Evolutionary conservation across 2,113 vertebrate species (phyloP), one percentile per base, ranked within the genome.

Genomic region (Forbesichthys agassizii): DNA sequence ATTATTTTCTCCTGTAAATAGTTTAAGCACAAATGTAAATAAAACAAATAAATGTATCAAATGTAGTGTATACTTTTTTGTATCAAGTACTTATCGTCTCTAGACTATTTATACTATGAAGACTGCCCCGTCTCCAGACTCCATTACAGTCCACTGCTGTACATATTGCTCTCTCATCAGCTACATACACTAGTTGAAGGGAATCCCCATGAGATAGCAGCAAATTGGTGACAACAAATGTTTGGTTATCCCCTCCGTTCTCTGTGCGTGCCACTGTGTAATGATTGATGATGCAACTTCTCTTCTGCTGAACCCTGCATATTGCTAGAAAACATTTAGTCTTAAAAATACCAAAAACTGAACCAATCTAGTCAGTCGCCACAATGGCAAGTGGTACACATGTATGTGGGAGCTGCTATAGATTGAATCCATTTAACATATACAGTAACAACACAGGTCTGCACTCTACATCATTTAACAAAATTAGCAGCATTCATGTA

Each of bases 311-410:
- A 64, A 78, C 72, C 73, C 46, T 68, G 75, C 76, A 85, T 78
- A 79, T 88, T 86, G 86, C 80, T 52, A 74, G 62, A 86, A 48
- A 68, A 84, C 85, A 85, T 84, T 80, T 80, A 66, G 73, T 81
- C 74, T 88, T 79, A 90, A 88, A 90, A 86, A 88, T 86, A 87
- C 77, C 85, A 74, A 86, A 78, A 69, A 70, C 63, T 73, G 85
- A 81, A 77, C 78, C 83, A 86, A 87, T 86, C 81, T 79, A 70
- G 63, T 54, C 71, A 80, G 74, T 59, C 6, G 27, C 27, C 27
- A 27, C 27, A 27, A 27, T 9, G 77, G 80, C 77, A 60, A 64
- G 74, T 55, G 20, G 59, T 69, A 75, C 65, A 42, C 75, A 77
- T 81, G 81, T 85, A 75, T 57, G 54, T 48, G 53, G 72, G 33